Evolutionary conservation across 2,888 invertebrate genomes (phyloP), one percentile per base, ranked within the genome.

Genomic region (Invenusta paracnida): DNA sequence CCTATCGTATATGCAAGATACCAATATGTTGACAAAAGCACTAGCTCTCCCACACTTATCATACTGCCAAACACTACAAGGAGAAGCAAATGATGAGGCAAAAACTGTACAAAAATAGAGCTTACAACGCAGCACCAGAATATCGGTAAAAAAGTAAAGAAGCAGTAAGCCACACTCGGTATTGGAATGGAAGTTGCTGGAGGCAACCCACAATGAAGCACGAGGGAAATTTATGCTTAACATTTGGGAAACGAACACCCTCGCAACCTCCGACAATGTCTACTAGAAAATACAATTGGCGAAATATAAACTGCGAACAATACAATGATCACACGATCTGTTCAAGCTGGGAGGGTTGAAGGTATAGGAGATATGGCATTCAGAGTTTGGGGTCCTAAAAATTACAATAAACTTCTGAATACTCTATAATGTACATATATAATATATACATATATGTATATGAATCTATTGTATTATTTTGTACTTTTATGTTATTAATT

Each of bases 391-490:
- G 73, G 27, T 13, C 27, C 23, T 13, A 23, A 73, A 23, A 73
- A 25, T 73, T 73, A n/a, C 73, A 73, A n/a, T 73, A 73, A n/a
- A 73, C 25, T 73, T 73, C 73, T 73, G 5, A n/a, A 73, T n/a
- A 73, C 73, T 73, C 25, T n/a, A 73, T 73, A 73, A 73, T 73
- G 73, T 23, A 73, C 73, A 23, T 73, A 2, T 73, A 73, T 73
- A 73, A 48, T 11, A n/a, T n/a, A n/a, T n/a, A n/a, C n/a, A n/a
- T n/a, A n/a, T n/a, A n/a, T n/a, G n/a, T n/a, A n/a, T n/a, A n/a
- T n/a, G n/a, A n/a, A n/a, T n/a, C n/a, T n/a, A n/a, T n/a, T n/a
- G n/a, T n/a, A n/a, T n/a, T n/a, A n/a, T n/a, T n/a, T n/a, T n/a
- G n/a, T n/a, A n/a, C n/a, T n/a, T n/a, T n/a, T n/a, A n/a, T n/a